Conservation (phyloP, 2,797 vertebrate species). For the Mergus octosetaceus region DNA sequence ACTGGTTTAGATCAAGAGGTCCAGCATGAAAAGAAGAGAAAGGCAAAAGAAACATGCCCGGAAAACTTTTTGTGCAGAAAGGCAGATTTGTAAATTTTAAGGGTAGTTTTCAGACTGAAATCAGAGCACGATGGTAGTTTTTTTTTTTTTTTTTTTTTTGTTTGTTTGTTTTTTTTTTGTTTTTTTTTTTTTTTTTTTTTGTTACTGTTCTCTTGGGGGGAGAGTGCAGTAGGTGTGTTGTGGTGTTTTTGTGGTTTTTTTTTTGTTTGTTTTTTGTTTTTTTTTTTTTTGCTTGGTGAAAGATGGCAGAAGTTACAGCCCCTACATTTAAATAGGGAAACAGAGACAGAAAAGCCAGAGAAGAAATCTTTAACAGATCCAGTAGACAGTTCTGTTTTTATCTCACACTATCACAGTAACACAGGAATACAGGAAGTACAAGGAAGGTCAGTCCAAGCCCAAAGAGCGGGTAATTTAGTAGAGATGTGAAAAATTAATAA, state of each 20-base stretch:
- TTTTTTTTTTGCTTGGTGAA: background rate
- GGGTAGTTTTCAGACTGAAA: background rate
- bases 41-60: background rate
- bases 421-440: background rate
- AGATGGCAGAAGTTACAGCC: background rate
- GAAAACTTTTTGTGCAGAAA: background rate
- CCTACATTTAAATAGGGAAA: background rate
- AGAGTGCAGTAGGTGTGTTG: too few species aligned
- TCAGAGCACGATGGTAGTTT: background rate
- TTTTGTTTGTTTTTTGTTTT: too few species aligned
- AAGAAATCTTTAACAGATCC: background rate
- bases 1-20: background rate
- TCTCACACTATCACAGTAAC: accelerated
- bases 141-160: too few species aligned
- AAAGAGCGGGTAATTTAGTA: background rate
- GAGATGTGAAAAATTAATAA: background rate
- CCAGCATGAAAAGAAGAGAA: background rate
- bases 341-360: background rate
- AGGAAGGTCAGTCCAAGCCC: background rate
- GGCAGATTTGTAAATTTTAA: background rate
- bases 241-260: background rate
- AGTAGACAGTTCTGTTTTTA: background rate
- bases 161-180: too few species aligned
- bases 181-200: too few species aligned
- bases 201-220: too few species aligned